Base-by-base conservation (phyloP, 2,113 vertebrate species). In the Brienomyrus longianalis region DNA sequence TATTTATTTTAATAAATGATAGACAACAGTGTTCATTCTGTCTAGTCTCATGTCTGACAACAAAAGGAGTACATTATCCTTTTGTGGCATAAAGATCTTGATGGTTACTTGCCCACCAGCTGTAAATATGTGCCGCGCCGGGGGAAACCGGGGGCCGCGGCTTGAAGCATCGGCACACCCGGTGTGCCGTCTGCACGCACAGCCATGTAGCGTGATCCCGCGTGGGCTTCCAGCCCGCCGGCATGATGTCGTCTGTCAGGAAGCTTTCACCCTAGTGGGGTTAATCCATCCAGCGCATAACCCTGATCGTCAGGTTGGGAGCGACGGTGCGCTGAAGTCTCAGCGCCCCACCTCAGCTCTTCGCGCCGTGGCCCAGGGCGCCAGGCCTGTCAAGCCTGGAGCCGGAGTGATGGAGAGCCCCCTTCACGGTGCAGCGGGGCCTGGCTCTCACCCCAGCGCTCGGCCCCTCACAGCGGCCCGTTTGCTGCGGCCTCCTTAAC, bases 331-430 rank as follows among this genome's bases (percentile, higher is more conserved):
- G 62, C 93, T 93, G 92, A 91, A 93, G 31, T 43, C 74, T 43
- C 92, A 91, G 92, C 93, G 93, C 94, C 94, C 85, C 51, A 13
- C 15, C n/a, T 0, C 23, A 19, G 31, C n/a, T 54, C 92, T 92
- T 50, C 8, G 17, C 15, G 2, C 74, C 13, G 17, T 80, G 74
- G 74, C 74, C 94, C 94, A 90, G 89, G 92, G 93, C 94, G 92
- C 92, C 93, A 90, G 94, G 93, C 94, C 94, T 96, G 96, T 96
- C 96, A 96, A 94, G 92, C 95, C 94, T 91, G 92, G 94, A 94
- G 93, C 91, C 92, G 80, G 93, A 94, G 95, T 96, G 95, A 96
- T 96, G 95, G 94, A 96, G 93, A 94, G 94, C 91, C 93, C 95
- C 91, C 95, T 94, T 94, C 94, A 94, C 93, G 94, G 94, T 94